These are phyloP conservation scores for Dryocosmus kuriphilus DNA, from an alignment of 2,888 invertebrate species.

Conservation along the genomic window DNA sequence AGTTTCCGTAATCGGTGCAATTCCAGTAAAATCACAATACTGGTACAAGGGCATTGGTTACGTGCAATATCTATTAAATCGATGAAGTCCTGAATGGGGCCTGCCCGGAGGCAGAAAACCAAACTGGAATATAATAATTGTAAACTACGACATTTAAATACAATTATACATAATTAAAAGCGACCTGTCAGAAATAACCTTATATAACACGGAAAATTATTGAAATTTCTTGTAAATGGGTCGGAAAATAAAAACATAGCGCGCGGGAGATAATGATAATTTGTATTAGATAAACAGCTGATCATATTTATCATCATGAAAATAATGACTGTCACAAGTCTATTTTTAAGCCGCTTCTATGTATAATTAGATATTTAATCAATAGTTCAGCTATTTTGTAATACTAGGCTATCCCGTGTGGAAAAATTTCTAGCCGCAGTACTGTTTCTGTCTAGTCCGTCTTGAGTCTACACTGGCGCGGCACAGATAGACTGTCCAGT, in stretches of 20 bases:
- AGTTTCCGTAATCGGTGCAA: slow-evolving; percentile 4
- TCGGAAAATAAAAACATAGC: neutral
- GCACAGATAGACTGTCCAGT: too few relatives aligned
- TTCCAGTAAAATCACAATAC: slow-evolving; percentile 18
- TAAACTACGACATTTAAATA: slow-evolving; percentile 10
- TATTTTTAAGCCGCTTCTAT: neutral
- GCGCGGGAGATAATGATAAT: neutral
- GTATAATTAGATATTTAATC: neutral
- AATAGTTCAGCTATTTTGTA: neutral
- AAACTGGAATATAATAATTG: slow-evolving; percentile 16
- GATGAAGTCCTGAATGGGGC: slow-evolving; percentile 10
- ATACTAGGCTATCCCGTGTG: too few relatives aligned
- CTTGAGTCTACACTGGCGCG: too few relatives aligned
- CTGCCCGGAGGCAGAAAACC: neutral
- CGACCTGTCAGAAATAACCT: neutral
- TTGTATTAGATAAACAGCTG: neutral
- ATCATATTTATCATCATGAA: neutral
- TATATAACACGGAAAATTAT: neutral
- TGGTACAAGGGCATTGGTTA: slow-evolving; percentile 13
- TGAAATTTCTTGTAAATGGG: neutral
- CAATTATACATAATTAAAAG: slow-evolving; percentile 29
- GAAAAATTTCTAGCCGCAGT: too few relatives aligned
- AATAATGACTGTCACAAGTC: neutral
- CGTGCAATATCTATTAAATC: slow-evolving; percentile 20
- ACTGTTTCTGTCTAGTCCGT: too few relatives aligned